Conservation (phyloP, 64 coral and sea anemone species). For the Montipora sp. region DNA sequence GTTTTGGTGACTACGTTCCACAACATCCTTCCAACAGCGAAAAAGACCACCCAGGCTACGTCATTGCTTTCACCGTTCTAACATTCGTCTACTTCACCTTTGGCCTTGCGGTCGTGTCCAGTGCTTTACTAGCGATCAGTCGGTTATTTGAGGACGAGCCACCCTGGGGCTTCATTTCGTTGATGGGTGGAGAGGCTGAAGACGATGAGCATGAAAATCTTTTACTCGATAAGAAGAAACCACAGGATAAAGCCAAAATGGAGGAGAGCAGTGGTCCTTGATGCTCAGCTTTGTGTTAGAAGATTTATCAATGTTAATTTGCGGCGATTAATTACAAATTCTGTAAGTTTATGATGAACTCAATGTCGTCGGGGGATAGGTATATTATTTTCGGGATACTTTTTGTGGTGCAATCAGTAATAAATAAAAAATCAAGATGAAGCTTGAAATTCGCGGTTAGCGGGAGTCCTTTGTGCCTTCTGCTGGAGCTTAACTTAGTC, state of each 20-base stretch:
- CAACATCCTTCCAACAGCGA: slow-evolving; percentile 81
- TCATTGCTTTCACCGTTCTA: slow-evolving; percentile 86
- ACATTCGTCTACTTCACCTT: slow-evolving; percentile 96
- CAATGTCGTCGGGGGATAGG: slow-evolving; percentile 30
- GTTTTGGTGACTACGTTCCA: slow-evolving; percentile 94
- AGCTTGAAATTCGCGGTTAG: no score
- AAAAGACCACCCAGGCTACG: slow-evolving; percentile 79
- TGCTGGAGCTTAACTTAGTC: neutral
- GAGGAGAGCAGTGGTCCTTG: slow-evolving; percentile 51
- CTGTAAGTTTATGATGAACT: slow-evolving; percentile 25
- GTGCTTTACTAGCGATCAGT: slow-evolving; percentile 92
- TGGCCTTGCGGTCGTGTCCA: slow-evolving; percentile 94
- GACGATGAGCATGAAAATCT: slow-evolving; percentile 79
- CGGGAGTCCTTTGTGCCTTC: no score
- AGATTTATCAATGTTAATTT: slow-evolving; percentile 35
- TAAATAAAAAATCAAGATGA: no score
- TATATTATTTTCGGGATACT: slow-evolving; percentile 33
- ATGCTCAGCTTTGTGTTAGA: slow-evolving; percentile 1
- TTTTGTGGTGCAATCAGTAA: no score
- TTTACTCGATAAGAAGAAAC: slow-evolving; percentile 70
- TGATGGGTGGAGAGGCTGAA: slow-evolving; percentile 70
- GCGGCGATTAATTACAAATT: slow-evolving; percentile 8
- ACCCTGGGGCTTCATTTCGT: slow-evolving; percentile 93
- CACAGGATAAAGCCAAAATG: slow-evolving; percentile 47
- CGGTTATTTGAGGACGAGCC: slow-evolving; percentile 97